phyloP scores from a whole-genome alignment of 2,888 invertebrate genomes.

The Mesorhabditis sp. region DNA sequence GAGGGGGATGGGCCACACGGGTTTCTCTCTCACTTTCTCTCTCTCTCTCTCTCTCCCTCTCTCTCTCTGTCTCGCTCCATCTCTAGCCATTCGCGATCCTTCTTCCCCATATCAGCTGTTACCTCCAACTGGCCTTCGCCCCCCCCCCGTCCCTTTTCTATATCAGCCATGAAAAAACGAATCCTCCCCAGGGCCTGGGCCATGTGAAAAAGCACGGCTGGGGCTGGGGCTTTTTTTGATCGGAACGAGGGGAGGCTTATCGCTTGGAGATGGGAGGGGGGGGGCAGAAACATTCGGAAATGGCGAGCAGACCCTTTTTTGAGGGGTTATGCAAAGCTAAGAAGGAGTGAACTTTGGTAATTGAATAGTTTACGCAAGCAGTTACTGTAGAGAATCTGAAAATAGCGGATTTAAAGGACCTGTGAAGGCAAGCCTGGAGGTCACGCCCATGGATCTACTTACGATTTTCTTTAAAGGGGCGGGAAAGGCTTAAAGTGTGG shows the following conservation, averaged over 20 bases:
- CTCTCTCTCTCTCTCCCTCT: conserved; percentile 10
- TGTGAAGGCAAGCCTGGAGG: too few relatives aligned
- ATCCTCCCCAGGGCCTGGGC: neutral
- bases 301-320: conserved; percentile 11
- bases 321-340: too few relatives aligned
- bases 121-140: neutral
- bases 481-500: too few relatives aligned
- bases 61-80: conserved; percentile 9
- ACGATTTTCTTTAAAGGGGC: too few relatives aligned
- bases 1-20: too few relatives aligned
- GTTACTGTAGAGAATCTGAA: too few relatives aligned
- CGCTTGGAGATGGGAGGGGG: conserved; percentile 13
- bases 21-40: conserved; percentile 8
- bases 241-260: conserved; percentile 15
- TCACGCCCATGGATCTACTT: too few relatives aligned
- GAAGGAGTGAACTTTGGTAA: too few relatives aligned
- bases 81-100: neutral
- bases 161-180: conserved; percentile 12
- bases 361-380: too few relatives aligned
- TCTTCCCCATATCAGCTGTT: conserved; percentile 7
- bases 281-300: conserved; percentile 17
- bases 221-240: neutral
- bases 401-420: too few relatives aligned
- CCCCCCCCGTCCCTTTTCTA: neutral
- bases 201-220: too few relatives aligned